Conservation (phyloP, 2,888 invertebrate species). For the Sminthurides aquaticus region DNA sequence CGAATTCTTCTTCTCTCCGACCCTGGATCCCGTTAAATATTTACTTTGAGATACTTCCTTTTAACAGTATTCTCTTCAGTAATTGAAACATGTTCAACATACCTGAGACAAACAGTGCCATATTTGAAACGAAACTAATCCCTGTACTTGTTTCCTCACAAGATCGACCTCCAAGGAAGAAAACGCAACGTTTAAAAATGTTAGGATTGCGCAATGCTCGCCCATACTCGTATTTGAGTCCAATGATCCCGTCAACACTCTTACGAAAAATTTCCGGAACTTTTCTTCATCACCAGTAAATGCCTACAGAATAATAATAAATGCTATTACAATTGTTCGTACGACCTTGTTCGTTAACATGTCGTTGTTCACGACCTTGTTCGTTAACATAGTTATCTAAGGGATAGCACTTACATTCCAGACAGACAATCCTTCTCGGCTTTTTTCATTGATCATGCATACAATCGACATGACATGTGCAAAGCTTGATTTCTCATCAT, state of each 20-base stretch:
- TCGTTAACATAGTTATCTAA: background rate
- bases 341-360: background rate
- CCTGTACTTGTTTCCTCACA: slow-evolving; percentile 83
- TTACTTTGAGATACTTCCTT: background rate
- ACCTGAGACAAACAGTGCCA: slow-evolving; percentile 83
- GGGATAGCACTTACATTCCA: slow-evolving; percentile 80
- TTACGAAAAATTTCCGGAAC: slow-evolving; percentile 74
- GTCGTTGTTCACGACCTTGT: background rate
- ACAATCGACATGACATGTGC: slow-evolving; percentile 94
- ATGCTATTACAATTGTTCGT: slow-evolving; percentile 6
- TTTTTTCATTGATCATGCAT: slow-evolving; percentile 98
- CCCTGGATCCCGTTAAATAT: slow-evolving; percentile 50
- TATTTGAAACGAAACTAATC: slow-evolving; percentile 84
- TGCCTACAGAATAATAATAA: slow-evolving; percentile 50
- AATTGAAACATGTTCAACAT: slow-evolving; percentile 22
- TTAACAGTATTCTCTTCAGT: background rate
- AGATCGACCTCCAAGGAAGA: slow-evolving; percentile 94
- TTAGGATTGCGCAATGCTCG: slow-evolving; percentile 49
- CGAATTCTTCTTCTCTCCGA: slow-evolving; percentile 77
- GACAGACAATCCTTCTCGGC: slow-evolving; percentile 89
- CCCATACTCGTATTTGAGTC: slow-evolving; percentile 68
- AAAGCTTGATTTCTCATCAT: slow-evolving; percentile 62
- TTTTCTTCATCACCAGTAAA: slow-evolving; percentile 70
- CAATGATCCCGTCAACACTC: slow-evolving; percentile 68
- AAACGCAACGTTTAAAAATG: slow-evolving; percentile 93